These are phyloP conservation scores for Misgurnus mizolepis DNA, from an alignment of 2,113 vertebrate species.

Conservation along the genomic window DNA sequence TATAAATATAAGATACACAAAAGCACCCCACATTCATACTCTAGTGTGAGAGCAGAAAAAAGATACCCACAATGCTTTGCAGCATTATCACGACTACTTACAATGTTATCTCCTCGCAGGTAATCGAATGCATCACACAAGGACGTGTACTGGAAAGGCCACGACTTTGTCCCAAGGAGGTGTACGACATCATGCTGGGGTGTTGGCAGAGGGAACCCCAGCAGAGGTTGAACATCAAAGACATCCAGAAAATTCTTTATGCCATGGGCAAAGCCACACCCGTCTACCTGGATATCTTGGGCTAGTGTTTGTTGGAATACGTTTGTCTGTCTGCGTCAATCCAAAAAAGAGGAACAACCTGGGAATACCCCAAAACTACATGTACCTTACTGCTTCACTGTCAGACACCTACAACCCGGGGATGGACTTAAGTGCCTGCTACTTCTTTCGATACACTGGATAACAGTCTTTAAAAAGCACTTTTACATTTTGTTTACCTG, in stretches of 20 bases:
- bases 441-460: slow-evolving; percentile 71
- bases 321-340: slow-evolving; percentile 26
- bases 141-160: slow-evolving; percentile 78
- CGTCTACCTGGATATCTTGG: slow-evolving; percentile 80
- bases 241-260: slow-evolving; percentile 78
- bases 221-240: slow-evolving; percentile 79
- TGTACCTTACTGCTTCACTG: slow-evolving; percentile 56
- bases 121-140: slow-evolving; percentile 82
- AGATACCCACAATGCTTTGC: too few relatives aligned
- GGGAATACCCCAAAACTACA: slow-evolving; percentile 53
- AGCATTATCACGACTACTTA: too few relatives aligned
- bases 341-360: slow-evolving; percentile 33
- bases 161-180: slow-evolving; percentile 77
- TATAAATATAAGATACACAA: too few relatives aligned
- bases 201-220: slow-evolving; percentile 83
- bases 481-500: slow-evolving; percentile 74
- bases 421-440: slow-evolving; percentile 77
- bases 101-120: slow-evolving; percentile 59
- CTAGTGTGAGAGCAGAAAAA: too few relatives aligned
- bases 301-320: slow-evolving; percentile 57
- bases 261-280: slow-evolving; percentile 78
- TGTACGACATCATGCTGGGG: slow-evolving; percentile 80
- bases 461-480: slow-evolving; percentile 71
- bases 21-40: too few relatives aligned
- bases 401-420: slow-evolving; percentile 59